Evolutionary conservation across 2,797 vertebrate species (phyloP).

Genomic region (Syngnathus acus): DNA sequence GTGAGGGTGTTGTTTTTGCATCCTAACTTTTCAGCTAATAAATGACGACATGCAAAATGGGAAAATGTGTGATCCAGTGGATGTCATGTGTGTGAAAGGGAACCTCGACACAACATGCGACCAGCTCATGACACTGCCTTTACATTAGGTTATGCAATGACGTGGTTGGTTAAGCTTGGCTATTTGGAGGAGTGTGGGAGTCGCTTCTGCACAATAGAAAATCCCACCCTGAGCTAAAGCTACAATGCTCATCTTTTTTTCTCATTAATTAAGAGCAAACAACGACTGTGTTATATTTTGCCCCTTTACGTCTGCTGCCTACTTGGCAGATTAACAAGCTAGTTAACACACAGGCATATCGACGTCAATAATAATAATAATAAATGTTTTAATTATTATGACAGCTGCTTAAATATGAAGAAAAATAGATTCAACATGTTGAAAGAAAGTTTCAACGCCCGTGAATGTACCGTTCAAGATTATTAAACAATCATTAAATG

Average conservation of each 20-base stretch:
- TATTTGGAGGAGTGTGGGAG: slow-evolving; percentile 5
- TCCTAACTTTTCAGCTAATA: not conserved
- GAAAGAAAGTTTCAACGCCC: not conserved
- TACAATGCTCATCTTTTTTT: not conserved
- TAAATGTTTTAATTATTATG: not conserved
- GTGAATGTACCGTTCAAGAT: not conserved
- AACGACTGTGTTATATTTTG: not conserved
- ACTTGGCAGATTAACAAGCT: not conserved
- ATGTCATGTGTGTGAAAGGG: not conserved
- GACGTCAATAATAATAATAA: not conserved
- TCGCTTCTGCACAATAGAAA: not conserved
- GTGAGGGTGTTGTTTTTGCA: not conserved
- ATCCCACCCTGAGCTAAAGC: slow-evolving; percentile 1
- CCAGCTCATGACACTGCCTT: not conserved
- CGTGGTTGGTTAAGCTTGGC: not conserved
- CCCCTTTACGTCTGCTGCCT: not conserved
- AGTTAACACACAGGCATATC: not conserved
- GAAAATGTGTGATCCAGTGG: not conserved
- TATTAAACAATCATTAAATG: not conserved
- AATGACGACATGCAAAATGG: no score
- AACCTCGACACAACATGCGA: not conserved
- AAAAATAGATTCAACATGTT: not conserved
- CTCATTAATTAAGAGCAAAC: not conserved
- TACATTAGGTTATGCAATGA: not conserved
- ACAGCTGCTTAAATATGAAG: not conserved